Percentiles rank a stretch among this genome's conserved stretches.
Conservation (phyloP, 2,888 invertebrate genomes). For the Platycheirus rosarum region DNA sequence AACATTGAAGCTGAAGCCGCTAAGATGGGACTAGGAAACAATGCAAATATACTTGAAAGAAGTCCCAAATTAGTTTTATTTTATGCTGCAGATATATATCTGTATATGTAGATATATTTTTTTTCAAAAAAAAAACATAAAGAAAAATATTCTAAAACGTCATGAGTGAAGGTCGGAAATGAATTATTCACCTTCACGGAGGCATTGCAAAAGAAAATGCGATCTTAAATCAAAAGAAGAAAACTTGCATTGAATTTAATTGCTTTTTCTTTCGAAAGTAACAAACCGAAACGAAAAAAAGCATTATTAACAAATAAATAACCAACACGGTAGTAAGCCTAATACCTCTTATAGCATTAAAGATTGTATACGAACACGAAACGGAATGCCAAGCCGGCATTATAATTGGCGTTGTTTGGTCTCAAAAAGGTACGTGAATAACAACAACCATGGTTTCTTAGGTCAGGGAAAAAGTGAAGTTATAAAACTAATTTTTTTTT, state of each 20-base stretch:
- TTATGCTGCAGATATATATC: no score
- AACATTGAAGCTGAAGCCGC: no score
- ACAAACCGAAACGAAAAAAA: slow-evolving; percentile 58
- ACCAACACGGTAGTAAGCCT: slow-evolving; percentile 35
- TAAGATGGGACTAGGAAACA: no score
- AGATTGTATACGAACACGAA: not conserved
- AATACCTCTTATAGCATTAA: not conserved
- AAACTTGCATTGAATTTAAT: slow-evolving; percentile 44
- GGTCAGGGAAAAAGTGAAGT: slow-evolving; percentile 17
- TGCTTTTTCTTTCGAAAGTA: slow-evolving; percentile 72
- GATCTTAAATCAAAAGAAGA: not conserved
- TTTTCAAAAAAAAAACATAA: no score
- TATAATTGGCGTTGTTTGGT: not conserved
- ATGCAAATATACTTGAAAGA: no score
- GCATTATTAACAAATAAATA: slow-evolving; percentile 42
- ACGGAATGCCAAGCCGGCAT: slow-evolving; percentile 2
- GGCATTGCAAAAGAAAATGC: slow-evolving; percentile 15
- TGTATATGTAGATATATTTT: no score
- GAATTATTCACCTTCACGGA: slow-evolving; percentile 23
- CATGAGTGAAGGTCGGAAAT: slow-evolving; percentile 22
- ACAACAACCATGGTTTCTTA: slow-evolving; percentile 19
- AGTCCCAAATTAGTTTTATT: no score
- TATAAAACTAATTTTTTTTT: slow-evolving; percentile 2
- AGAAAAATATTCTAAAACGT: not conserved
- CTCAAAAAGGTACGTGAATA: slow-evolving; percentile 17